Conservation (phyloP, 1,140 invertebrate species). For the Drosophila tsacasi region DNA sequence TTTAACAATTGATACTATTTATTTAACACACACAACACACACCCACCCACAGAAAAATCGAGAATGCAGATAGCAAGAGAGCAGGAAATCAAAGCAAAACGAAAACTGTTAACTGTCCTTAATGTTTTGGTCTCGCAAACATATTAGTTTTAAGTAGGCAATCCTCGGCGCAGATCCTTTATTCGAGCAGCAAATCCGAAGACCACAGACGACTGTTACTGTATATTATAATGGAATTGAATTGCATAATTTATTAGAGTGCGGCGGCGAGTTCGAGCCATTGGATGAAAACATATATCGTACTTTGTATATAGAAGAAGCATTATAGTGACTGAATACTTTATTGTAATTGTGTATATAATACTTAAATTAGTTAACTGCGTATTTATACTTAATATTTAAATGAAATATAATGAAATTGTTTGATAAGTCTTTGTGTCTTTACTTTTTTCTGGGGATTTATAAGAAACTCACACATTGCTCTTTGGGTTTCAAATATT, state of each 20-base stretch:
- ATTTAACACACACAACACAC: conserved; percentile 53
- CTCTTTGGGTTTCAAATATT: background rate
- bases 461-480: background rate
- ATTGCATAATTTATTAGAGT: conserved; percentile 73
- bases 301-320: conserved; percentile 76
- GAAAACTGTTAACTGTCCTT: conserved; percentile 46
- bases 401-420: conserved; percentile 79
- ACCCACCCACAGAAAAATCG: conserved; percentile 25
- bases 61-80: conserved; percentile 23
- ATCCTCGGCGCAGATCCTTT: conserved; percentile 61
- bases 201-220: conserved; percentile 64
- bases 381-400: conserved; percentile 81
- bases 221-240: conserved; percentile 69
- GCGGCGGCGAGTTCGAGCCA: conserved; percentile 54
- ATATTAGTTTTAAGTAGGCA: conserved; percentile 74
- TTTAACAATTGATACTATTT: conserved; percentile 72
- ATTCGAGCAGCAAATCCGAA: conserved; percentile 25
- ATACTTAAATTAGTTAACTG: conserved; percentile 77
- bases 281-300: conserved; percentile 53
- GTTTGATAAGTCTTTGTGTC: conserved; percentile 57
- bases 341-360: conserved; percentile 84
- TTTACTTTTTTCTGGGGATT: background rate
- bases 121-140: conserved; percentile 60
- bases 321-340: conserved; percentile 83
- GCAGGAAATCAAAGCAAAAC: conserved; percentile 15